These are phyloP conservation scores for Coelopa frigida DNA, from an alignment of 1,140 invertebrate genomes.

Conservation along the genomic window DNA sequence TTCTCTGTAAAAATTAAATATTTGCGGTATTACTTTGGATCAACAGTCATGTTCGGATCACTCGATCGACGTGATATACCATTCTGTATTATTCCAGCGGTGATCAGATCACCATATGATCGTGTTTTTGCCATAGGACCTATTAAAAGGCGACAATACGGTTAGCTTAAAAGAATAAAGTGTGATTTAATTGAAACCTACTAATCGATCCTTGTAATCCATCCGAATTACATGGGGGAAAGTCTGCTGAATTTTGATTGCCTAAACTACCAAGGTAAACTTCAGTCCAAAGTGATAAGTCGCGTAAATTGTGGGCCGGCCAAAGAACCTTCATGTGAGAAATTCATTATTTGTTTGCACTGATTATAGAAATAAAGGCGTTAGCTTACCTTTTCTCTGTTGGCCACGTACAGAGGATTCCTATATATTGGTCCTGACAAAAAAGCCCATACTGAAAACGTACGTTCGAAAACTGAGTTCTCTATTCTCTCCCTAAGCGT, in stretches of 20 bases:
- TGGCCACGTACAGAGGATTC: constrained; percentile 76
- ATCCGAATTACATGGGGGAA: constrained; percentile 36
- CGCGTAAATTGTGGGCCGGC: constrained; percentile 75
- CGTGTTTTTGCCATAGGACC: constrained; percentile 66
- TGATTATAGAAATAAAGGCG: neutral
- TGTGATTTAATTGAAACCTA: constrained; percentile 7
- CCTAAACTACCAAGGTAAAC: constrained; percentile 64
- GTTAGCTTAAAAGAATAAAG: neutral
- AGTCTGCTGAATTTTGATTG: constrained; percentile 37
- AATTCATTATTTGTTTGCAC: too few species aligned
- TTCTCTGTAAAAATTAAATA: neutral
- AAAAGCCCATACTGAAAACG: constrained; percentile 84
- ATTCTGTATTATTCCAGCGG: constrained; percentile 53
- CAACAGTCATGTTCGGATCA: constrained; percentile 71
- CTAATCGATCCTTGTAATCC: constrained; percentile 43
- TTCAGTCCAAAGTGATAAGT: constrained; percentile 75
- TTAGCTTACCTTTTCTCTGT: constrained; percentile 45
- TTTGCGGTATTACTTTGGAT: constrained; percentile 50
- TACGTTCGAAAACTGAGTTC: constrained; percentile 59
- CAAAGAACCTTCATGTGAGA: constrained; percentile 61
- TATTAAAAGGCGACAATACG: constrained; percentile 22
- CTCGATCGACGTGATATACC: constrained; percentile 63
- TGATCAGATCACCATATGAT: constrained; percentile 70
- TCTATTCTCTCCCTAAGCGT: constrained; percentile 66
- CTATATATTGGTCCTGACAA: constrained; percentile 68